Evolutionary conservation across 2,888 invertebrate genomes (phyloP).

Genomic region (Sinodicranocentrus sp.): DNA sequence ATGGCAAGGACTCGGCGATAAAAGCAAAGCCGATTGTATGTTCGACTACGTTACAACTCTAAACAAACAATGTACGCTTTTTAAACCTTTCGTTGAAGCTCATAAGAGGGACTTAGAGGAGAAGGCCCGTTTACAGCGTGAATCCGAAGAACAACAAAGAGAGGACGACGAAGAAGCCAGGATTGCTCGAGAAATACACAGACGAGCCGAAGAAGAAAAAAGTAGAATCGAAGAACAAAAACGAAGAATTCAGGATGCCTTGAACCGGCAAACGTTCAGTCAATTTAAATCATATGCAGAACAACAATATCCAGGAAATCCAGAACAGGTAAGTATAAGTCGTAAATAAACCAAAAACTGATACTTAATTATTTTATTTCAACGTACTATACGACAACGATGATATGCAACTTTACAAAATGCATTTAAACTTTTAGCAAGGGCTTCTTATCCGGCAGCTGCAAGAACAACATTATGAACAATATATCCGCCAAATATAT

Average conservation of each 20-base stretch:
- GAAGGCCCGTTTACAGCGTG: constrained; percentile 82
- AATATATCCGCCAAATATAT: constrained; percentile 97
- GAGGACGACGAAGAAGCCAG: constrained; percentile 79
- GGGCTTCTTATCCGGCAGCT: constrained; percentile 94
- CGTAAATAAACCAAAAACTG: too few species aligned
- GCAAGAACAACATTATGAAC: constrained; percentile 99
- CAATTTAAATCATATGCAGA: constrained; percentile 96
- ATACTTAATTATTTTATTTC: not conserved
- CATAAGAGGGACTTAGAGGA: constrained; percentile 92
- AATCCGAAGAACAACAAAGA: constrained; percentile 77
- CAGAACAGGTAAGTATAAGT: constrained; percentile 80
- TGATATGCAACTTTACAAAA: too few species aligned
- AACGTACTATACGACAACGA: not conserved
- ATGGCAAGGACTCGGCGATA: constrained; percentile 94
- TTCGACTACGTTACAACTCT: constrained; percentile 93
- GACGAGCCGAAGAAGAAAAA: constrained; percentile 83
- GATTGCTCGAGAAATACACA: constrained; percentile 84
- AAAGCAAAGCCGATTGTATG: constrained; percentile 93
- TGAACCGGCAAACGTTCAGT: constrained; percentile 95
- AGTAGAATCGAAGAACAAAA: constrained; percentile 81
- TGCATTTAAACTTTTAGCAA: constrained; percentile 86
- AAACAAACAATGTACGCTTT: constrained; percentile 92
- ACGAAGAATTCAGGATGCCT: constrained; percentile 90
- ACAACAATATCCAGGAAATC: constrained; percentile 87
- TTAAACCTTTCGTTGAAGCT: constrained; percentile 94